Evolutionary conservation across 2,888 invertebrate species (phyloP).

Genomic region (Conomelus anceps): DNA sequence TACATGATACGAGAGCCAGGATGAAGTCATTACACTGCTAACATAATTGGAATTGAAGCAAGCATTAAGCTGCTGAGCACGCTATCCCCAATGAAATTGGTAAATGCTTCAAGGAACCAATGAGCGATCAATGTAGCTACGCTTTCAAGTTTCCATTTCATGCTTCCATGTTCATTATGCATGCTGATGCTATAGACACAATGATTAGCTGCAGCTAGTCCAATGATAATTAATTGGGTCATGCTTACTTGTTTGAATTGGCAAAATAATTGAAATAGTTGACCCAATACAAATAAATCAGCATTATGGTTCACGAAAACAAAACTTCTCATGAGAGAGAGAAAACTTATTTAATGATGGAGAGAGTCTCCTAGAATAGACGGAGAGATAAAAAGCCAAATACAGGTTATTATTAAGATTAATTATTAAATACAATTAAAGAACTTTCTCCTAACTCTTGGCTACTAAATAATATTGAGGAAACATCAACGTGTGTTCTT

Average conservation of each 20-base stretch:
- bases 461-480: too few species aligned
- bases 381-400: too few species aligned
- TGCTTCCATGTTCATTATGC: not conserved
- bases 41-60: not conserved
- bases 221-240: not conserved
- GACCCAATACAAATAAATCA: too few species aligned
- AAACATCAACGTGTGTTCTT: too few species aligned
- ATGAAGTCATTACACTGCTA: not conserved
- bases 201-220: not conserved
- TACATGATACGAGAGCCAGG: not conserved
- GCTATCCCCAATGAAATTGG: not conserved
- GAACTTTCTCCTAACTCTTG: too few species aligned
- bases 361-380: too few species aligned
- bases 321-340: not conserved
- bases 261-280: not conserved
- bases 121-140: not conserved
- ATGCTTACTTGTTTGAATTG: not conserved
- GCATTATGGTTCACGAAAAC: not conserved
- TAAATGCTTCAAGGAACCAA: not conserved
- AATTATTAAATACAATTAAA: too few species aligned
- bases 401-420: too few species aligned
- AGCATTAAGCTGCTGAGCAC: not conserved
- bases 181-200: not conserved
- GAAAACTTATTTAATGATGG: too few species aligned
- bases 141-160: not conserved